phyloP scores from a whole-genome alignment of 2,888 invertebrate species.

The Phortica magna region DNA sequence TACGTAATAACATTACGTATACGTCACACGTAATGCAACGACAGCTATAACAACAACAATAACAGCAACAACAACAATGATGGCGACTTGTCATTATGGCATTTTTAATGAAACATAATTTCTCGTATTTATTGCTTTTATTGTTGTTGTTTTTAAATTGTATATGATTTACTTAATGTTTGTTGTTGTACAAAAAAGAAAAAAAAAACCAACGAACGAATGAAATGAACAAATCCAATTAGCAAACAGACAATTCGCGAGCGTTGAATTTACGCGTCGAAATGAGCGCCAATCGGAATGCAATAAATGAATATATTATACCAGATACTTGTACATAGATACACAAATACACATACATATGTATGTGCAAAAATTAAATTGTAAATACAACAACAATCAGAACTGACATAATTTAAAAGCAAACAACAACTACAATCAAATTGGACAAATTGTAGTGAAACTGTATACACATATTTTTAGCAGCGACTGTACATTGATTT shows the following conservation, averaged over 20 bases:
- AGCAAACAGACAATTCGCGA: constrained; percentile 24
- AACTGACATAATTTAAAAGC: constrained; percentile 8
- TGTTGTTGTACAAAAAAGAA: constrained; percentile 24
- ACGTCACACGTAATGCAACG: not conserved
- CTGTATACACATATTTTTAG: constrained; percentile 48
- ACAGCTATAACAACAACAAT: constrained; percentile 12
- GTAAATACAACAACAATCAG: constrained; percentile 2
- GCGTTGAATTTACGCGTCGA: not conserved
- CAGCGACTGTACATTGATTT: not conserved
- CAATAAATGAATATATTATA: not conserved
- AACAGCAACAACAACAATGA: constrained; percentile 25
- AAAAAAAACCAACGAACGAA: constrained; percentile 43
- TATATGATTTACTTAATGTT: constrained; percentile 41
- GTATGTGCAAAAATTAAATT: not conserved
- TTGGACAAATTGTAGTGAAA: constrained; percentile 32
- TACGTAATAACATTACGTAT: not conserved
- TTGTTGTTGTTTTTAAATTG: constrained; percentile 1
- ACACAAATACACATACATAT: constrained; percentile 27
- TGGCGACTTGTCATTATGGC: not conserved
- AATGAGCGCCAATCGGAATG: not conserved
- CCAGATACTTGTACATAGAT: constrained; percentile 1
- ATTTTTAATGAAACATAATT: too few relatives aligned
- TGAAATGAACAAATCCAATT: not conserved
- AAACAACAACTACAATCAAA: constrained; percentile 18
- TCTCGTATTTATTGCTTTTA: not conserved